phyloP scores from a whole-genome alignment of 1,140 invertebrate genomes.

The Adoxophyes honmai region DNA sequence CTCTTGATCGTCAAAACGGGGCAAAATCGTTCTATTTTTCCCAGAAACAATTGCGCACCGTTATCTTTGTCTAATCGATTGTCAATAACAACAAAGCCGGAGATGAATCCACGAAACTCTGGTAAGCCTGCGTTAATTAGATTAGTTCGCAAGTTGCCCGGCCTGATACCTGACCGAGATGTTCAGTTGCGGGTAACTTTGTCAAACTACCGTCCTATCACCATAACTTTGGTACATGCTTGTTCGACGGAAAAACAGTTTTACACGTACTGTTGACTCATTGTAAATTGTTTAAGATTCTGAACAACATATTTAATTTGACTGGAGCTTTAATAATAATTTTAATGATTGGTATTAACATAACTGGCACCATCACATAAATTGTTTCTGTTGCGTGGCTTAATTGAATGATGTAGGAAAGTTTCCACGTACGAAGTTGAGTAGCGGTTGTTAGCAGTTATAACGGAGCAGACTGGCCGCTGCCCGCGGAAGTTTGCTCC shows the following conservation, averaged over 20 bases:
- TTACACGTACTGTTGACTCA: background rate
- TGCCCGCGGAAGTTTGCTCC: background rate
- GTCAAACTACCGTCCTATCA: slow-evolving; percentile 25
- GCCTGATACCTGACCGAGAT: slow-evolving; percentile 36
- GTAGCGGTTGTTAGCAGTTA: slow-evolving; percentile 10
- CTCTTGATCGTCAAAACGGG: background rate
- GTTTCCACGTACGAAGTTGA: slow-evolving; percentile 9
- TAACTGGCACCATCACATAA: background rate
- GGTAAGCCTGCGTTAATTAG: slow-evolving; percentile 35
- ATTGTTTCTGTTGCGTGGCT: background rate
- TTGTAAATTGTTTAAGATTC: background rate
- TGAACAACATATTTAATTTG: too few species aligned
- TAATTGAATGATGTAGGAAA: slow-evolving; percentile 15
- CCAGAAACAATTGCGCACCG: slow-evolving; percentile 1
- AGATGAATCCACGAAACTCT: slow-evolving; percentile 25
- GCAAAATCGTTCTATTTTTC: slow-evolving; percentile 1
- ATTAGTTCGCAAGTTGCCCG: slow-evolving; percentile 40
- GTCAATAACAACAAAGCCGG: slow-evolving; percentile 19
- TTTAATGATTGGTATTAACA: slow-evolving; percentile 3
- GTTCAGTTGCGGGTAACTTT: slow-evolving; percentile 26
- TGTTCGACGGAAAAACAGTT: background rate
- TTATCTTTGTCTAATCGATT: slow-evolving; percentile 11
- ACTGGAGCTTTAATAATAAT: background rate
- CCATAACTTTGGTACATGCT: slow-evolving; percentile 19
- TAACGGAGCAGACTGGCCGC: background rate